These are phyloP conservation scores for Pseudoips prasinana DNA, from an alignment of 2,888 invertebrate species.

Conservation along the genomic window DNA sequence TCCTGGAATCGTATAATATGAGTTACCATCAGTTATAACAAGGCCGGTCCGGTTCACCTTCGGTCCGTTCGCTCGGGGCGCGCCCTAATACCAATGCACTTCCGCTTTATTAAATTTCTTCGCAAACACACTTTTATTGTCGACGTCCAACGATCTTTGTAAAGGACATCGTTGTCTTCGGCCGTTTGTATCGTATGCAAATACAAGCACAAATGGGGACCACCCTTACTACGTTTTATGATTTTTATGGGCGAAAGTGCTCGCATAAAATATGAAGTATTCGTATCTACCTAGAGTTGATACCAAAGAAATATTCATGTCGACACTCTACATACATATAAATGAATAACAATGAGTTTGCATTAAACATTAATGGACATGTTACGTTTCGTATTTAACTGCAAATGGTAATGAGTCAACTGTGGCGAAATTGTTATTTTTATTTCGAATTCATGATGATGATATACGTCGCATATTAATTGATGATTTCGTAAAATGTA, in stretches of 20 bases:
- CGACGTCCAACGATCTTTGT: constrained; percentile 68
- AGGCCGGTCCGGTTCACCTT: constrained; percentile 30
- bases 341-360: constrained; percentile 32
- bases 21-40: constrained; percentile 45
- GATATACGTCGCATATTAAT: no score
- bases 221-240: constrained; percentile 66
- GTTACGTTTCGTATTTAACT: no score
- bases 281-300: constrained; percentile 40
- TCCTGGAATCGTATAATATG: constrained; percentile 41
- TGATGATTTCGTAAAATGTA: no score
- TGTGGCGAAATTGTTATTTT: no score
- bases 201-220: constrained; percentile 68
- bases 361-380: constrained; percentile 24
- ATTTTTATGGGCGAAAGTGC: constrained; percentile 58
- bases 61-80: constrained; percentile 44
- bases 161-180: constrained; percentile 65
- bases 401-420: no score
- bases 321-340: constrained; percentile 36
- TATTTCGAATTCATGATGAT: no score
- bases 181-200: constrained; percentile 75
- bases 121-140: constrained; percentile 80
- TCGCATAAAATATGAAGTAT: constrained; percentile 52
- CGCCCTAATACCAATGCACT: constrained; percentile 71
- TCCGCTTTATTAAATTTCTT: constrained; percentile 82
- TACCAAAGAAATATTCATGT: constrained; percentile 41